A percentile compares a stretch with the other conserved stretches of the same genome.
Evolutionary conservation across 2,888 invertebrate species (phyloP).

Genomic region (Escarpia spicata): DNA sequence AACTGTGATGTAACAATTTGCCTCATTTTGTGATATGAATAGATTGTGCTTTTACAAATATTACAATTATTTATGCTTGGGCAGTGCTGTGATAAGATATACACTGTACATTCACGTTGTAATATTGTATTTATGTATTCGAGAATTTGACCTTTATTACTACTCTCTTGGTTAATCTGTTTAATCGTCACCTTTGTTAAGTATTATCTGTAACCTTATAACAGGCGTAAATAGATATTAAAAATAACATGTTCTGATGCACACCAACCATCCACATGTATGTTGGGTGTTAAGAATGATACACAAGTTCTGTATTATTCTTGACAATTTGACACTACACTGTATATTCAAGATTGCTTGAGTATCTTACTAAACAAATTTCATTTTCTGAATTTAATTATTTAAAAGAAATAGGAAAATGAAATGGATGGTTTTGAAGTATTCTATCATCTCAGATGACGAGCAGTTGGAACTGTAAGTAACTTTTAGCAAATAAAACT

Average conservation of each 20-base stretch:
- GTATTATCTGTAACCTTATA: background rate
- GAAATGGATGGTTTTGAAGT: too few relatives aligned
- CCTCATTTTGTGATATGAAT: background rate
- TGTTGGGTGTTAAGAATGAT: background rate
- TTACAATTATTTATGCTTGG: background rate
- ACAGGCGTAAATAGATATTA: background rate
- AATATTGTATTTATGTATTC: background rate
- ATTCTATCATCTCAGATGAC: too few relatives aligned
- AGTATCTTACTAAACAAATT: too few relatives aligned
- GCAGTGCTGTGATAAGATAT: constrained; percentile 8
- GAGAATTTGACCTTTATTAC: background rate
- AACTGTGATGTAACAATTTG: background rate
- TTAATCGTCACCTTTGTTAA: background rate
- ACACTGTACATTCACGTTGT: background rate
- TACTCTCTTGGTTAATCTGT: background rate
- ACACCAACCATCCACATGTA: background rate
- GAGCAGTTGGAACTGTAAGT: too few relatives aligned
- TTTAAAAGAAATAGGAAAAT: too few relatives aligned
- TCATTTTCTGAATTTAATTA: too few relatives aligned
- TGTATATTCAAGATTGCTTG: too few relatives aligned
- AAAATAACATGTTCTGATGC: background rate
- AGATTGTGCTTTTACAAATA: background rate
- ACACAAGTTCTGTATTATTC: background rate
- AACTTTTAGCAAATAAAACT: too few relatives aligned
- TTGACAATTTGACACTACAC: background rate